Base-by-base conservation (phyloP, 2,113 vertebrate genomes). In the Tinamus guttatus region DNA sequence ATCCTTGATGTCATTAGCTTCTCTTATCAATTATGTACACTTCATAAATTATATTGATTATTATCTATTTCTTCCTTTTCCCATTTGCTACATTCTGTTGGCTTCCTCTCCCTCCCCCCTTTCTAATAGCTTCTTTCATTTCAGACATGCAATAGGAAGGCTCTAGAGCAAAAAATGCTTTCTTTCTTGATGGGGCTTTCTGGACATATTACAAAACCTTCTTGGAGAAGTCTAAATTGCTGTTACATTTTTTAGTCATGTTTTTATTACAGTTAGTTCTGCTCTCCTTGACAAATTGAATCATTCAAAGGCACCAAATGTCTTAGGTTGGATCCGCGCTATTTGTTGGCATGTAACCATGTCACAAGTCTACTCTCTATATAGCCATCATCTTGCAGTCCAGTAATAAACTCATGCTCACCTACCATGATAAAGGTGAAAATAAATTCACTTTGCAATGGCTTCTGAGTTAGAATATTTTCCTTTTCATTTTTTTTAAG, bases 1-100 rank as follows among this genome's bases (percentile, higher is more conserved):
- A 87, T 59, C 28, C n/a, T 34, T 51, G 27, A 81, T 73, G 32
- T 43, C 92, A 89, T 86, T 86, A 88, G 7, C 10, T 17, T 94
- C 28, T 89, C 58, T 86, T 90, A 96, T 80, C 85, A 89, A 7
- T 73, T 87, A 69, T 19, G 34, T 58, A 91, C 52, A 60, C 27
- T 58, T 94, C 58, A 77, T 24, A 79, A 71, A 81, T 81, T 75
- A 47, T 52, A 68, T 51, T 71, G 27, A 76, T 64, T 75, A 68
- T 92, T 88, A 68, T 71, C 64, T 30, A 6, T 81, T 81, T 78
- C 12, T 75, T 88, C 83, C 18, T 71, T 75, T 81, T 84, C 11
- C 73, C n/a, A 43, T 74, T 13, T 77, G 7, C 21, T 84, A 34
- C 11, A 11, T 90, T 81, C 49, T 78, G 1, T 64, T 81, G 32